Base-by-base conservation (phyloP, 1,140 invertebrate genomes). In the Ephestia elutella region DNA sequence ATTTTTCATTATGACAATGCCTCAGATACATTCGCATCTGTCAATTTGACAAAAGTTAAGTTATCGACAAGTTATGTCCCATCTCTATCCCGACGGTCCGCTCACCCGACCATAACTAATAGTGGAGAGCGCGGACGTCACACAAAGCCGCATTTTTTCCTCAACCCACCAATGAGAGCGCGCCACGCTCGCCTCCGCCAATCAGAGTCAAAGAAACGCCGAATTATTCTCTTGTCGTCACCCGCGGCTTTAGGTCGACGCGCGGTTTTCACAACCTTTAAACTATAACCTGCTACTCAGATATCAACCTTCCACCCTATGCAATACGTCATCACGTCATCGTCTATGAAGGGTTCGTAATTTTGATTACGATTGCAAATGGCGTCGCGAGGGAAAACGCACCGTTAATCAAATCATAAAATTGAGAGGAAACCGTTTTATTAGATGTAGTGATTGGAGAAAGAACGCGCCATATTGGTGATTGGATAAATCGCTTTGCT, bases 41-140 rank as follows among this genome's bases (percentile, higher is more conserved):
- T n/a, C n/a, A 25, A 25, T 25, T 25, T 25, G 21, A 25, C 7
- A 25, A 25, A 25, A 25, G 7, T n/a, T n/a, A 38, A 38, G 2
- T 38, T 38, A 59, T 63, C 54, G 62, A 51, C 20, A 56, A 17
- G 19, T 19, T 18, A 32, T 9, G 50, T 21, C 51, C 60, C 74
- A 70, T 60, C 77, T 53, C 73, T 81, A 76, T 32, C 44, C 35
- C 58, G 59, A 48, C 65, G 38, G 59, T 68, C 59, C 68, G 75
- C 63, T 81, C 77, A 75, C 64, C 73, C 75, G 74, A 80, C 78
- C 83, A 74, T 84, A 84, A 86, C 81, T 86, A 86, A 86, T 84
- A 82, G 81, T 80, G 70, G 80, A 74, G 82, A 82, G 81, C 72
- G 75, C 63, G 62, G 69, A 57, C 60, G 66, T 63, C 71, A 68